Base-by-base conservation (phyloP, 2,888 invertebrate genomes). In the Cerastis leucographa region DNA sequence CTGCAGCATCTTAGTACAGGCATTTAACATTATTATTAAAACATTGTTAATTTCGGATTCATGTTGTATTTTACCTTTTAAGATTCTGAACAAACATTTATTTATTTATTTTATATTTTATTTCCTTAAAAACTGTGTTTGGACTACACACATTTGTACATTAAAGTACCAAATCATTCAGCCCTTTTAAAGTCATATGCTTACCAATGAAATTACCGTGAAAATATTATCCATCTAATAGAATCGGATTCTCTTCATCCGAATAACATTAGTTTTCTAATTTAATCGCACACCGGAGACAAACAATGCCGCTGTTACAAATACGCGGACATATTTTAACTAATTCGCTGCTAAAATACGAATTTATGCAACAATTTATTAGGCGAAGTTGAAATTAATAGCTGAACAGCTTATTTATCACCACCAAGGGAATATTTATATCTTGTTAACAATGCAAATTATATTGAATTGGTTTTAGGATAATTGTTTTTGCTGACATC, bases 321-420 rank as follows among this genome's bases (percentile, higher is more conserved):
- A 75, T 54, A 71, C 12, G 29, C 46, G 49, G 49, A 71, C 51
- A 56, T 74, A 75, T 80, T 80, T 61, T 54, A 68, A 42, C 51
- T 49, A 84, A 74, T 70, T 74, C n/a, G 35, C 35, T 40, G 22
- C 61, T 74, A 49, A 84, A 80, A 65, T 46, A 56, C 14, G 54
- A 61, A 80, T 74, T 73, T 61, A 69, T 61, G 69, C 42, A 56
- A 64, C 35, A 61, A 81, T 84, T 84, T 66, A 62, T 51, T 44
- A 65, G 49, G 29, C 56, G 14, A 65, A 72, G 65, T 83, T 78
- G 11, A 14, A 59, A 80, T 70, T 70, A 71, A 74, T 84, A 25
- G 74, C 83, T 69, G 25, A 69, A 54, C 49, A 42, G 54, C 22
- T 56, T 56, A 85, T 75, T 85, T 69, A 42, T 80, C 56, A 62